phyloP scores from a whole-genome alignment of 1,140 invertebrate species.

The Drosophila mayri region DNA sequence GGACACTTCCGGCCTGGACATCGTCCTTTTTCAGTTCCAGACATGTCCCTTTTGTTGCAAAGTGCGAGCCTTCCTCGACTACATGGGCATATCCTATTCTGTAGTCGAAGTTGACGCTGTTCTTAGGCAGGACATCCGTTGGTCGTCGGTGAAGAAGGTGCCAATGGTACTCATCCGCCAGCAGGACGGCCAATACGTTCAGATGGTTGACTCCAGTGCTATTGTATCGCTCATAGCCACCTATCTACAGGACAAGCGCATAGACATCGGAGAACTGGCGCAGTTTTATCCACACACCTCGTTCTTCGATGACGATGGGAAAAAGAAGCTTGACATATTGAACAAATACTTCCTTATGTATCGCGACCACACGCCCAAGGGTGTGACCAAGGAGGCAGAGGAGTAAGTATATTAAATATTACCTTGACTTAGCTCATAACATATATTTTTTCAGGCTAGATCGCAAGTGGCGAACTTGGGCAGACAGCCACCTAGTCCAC shows the following conservation, averaged over 20 bases:
- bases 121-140: conserved; percentile 94
- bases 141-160: conserved; percentile 98
- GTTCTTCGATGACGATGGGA: conserved; percentile 89
- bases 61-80: conserved; percentile 97
- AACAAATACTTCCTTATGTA: conserved; percentile 99
- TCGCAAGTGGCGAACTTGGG: conserved; percentile 97
- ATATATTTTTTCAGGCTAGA: conserved; percentile 90
- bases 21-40: conserved; percentile 98
- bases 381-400: conserved; percentile 87
- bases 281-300: conserved; percentile 93
- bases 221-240: conserved; percentile 96
- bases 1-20: conserved; percentile 91
- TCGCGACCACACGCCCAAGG: conserved; percentile 87
- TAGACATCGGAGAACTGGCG: conserved; percentile 89
- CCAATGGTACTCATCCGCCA: conserved; percentile 95
- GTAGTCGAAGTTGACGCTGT: conserved; percentile 96
- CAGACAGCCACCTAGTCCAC: conserved; percentile 95
- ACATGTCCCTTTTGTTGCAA: conserved; percentile 99
- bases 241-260: conserved; percentile 88
- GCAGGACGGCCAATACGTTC: conserved; percentile 90
- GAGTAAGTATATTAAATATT: conserved; percentile 86
- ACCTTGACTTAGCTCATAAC: neutral
- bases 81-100: conserved; percentile 97
- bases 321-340: conserved; percentile 91
- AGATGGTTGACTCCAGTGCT: conserved; percentile 96